phyloP scores from a whole-genome alignment of 2,797 vertebrate genomes.

The Pseudomugil tenellus region DNA sequence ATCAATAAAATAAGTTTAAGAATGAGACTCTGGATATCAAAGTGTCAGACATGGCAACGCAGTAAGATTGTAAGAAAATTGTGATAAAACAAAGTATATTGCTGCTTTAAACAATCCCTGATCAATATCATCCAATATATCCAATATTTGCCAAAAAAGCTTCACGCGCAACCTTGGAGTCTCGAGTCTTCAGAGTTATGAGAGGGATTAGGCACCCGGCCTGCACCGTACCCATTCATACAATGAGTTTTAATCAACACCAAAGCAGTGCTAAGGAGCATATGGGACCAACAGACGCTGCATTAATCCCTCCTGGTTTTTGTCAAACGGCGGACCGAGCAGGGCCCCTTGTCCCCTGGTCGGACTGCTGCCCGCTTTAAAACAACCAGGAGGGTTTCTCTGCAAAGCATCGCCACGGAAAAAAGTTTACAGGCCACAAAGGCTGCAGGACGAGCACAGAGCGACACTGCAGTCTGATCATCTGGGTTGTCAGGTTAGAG shows the following conservation, averaged over 20 bases:
- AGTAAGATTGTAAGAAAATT: not conserved
- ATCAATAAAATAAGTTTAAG: not conserved
- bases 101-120: not conserved
- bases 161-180: slow-evolving; percentile 63
- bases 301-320: slow-evolving; percentile 76
- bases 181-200: slow-evolving; percentile 71
- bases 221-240: slow-evolving; percentile 70
- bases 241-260: slow-evolving; percentile 83
- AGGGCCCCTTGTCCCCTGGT: slow-evolving; percentile 43
- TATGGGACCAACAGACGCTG: slow-evolving; percentile 82
- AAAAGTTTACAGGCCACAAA: slow-evolving; percentile 16
- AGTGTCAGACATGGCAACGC: not conserved
- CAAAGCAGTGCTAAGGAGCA: slow-evolving; percentile 74
- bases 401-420: slow-evolving; percentile 24
- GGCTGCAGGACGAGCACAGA: slow-evolving; percentile 5
- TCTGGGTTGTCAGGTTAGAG: not conserved
- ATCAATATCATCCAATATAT: slow-evolving; percentile 17
- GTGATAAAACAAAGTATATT: not conserved
- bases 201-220: slow-evolving; percentile 65
- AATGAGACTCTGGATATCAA: not conserved
- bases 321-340: slow-evolving; percentile 72
- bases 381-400: slow-evolving; percentile 33
- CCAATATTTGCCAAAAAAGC: slow-evolving; percentile 31
- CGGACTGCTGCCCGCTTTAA: slow-evolving; percentile 46
- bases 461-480: slow-evolving; percentile 9